Evolutionary conservation across 2,113 vertebrate species (phyloP).

Genomic region (Labrus mixtus): DNA sequence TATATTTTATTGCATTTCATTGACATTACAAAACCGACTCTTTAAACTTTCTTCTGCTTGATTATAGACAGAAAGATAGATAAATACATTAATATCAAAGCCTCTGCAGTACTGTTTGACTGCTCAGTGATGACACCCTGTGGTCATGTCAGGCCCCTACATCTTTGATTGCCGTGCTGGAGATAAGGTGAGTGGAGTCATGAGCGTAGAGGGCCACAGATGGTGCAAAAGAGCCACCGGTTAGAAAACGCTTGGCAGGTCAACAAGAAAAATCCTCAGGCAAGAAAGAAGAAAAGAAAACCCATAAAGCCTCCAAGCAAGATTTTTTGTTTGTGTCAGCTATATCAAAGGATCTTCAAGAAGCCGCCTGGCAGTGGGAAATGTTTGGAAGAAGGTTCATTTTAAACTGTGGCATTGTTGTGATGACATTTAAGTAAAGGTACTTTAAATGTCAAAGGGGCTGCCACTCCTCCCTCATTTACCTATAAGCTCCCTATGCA

Average conservation of each 20-base stretch:
- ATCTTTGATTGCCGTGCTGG: neutral
- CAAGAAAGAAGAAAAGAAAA: neutral
- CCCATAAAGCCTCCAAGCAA: neutral
- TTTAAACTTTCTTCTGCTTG: too few relatives aligned
- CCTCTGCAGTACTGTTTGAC: neutral
- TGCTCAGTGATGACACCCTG: constrained; percentile 55
- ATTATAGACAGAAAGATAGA: neutral
- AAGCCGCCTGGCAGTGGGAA: neutral
- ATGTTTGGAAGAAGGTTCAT: neutral
- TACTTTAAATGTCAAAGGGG: neutral
- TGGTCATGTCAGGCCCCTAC: constrained; percentile 18
- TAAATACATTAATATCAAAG: too few relatives aligned
- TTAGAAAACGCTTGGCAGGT: constrained; percentile 31
- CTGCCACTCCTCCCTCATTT: neutral
- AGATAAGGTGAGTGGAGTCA: neutral
- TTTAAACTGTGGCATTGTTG: neutral
- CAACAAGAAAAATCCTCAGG: neutral
- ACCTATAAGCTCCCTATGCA: neutral
- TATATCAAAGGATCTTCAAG: neutral
- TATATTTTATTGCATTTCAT: too few relatives aligned
- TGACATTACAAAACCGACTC: too few relatives aligned
- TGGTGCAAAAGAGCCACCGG: constrained; percentile 49
- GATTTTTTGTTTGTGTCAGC: neutral
- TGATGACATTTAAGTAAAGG: neutral
- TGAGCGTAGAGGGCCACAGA: constrained; percentile 16